Base-by-base conservation (phyloP, 2,797 vertebrate species). In the Nannoperca australis region DNA sequence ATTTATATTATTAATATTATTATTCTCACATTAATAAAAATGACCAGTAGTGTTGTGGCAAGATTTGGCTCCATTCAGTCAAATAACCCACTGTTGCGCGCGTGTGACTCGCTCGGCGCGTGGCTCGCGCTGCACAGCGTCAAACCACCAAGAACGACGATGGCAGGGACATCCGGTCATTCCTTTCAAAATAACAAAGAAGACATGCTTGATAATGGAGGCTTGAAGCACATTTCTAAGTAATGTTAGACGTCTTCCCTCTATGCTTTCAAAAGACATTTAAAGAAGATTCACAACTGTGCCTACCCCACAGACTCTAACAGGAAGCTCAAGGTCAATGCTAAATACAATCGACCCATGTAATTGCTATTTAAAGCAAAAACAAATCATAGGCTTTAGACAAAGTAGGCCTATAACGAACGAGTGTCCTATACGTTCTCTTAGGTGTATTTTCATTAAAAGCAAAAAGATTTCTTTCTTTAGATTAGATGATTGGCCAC, bases 171-270 rank as follows among this genome's bases (percentile, higher is more conserved):
- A 73, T 89, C 91, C 83, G 86, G 86, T 77, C 22, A 17, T 1
- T 9, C 4, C 70, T 85, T 92, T 86, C 85, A 91, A 84, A 87
- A 73, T 89, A 89, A 84, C 6, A 54, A 54, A 70, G 14, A 0
- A n/a, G 2, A 14, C 17, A 2, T 2, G 2, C 15, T 30, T 3
- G 2, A 2, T 18, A 3, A 12, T 49, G 10, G 8, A 1, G 34
- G 12, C 9, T 45, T 47, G 11, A 24, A 30, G 13, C 4, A 11
- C 12, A 47, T 12, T 10, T 47, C 24, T 13, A n/a, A 55, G 38
- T 14, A 22, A 10, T 24, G 13, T 30, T 38, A 55, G 38, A 10
- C 18, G 10, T 34, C 8, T 30, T 38, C 1, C 8, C 30, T 7
- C 32, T 7, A 15, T 17, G 42, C 1, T 6, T 42, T 9, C 2